Conservation (phyloP, 2,113 vertebrate species). For the Halcyon malimbica region DNA sequence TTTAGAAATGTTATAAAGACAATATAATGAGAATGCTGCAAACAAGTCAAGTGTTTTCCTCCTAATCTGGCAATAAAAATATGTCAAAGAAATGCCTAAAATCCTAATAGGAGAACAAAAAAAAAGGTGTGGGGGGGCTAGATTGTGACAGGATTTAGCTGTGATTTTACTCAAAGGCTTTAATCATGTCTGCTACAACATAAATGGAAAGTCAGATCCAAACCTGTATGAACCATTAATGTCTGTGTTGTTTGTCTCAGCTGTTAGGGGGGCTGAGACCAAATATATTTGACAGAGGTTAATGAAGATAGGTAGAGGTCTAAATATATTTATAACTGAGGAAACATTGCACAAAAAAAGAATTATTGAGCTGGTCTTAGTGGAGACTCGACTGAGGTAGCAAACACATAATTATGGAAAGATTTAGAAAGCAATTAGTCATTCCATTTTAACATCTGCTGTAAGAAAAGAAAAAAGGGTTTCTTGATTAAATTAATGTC, state of each 20-base stretch:
- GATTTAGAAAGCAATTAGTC: background rate
- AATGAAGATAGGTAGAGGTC: background rate
- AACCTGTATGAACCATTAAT: background rate
- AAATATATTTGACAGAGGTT: background rate
- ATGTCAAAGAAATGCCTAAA: slow-evolving; percentile 60
- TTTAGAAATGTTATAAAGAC: slow-evolving; percentile 79
- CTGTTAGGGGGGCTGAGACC: background rate
- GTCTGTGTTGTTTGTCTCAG: background rate
- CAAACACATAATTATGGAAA: background rate
- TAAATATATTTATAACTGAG: background rate
- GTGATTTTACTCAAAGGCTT: slow-evolving; percentile 34
- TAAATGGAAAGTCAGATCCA: slow-evolving; percentile 17
- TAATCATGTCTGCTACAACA: background rate
- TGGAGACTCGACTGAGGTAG: background rate
- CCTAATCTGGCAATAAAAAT: slow-evolving; percentile 78
- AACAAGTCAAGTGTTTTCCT: slow-evolving; percentile 77
- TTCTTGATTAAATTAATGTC: background rate
- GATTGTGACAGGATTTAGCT: slow-evolving; percentile 48
- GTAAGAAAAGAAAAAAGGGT: background rate
- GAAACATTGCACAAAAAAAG: background rate
- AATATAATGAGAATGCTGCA: slow-evolving; percentile 77
- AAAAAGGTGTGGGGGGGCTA: background rate
- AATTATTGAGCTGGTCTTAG: background rate
- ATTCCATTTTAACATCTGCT: background rate
- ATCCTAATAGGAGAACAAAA: slow-evolving; percentile 62